Evolutionary conservation across 92 coral and sea anemone species (phyloP), one percentile per base, ranked within the genome.

Genomic region (Palythoa grandiflora): DNA sequence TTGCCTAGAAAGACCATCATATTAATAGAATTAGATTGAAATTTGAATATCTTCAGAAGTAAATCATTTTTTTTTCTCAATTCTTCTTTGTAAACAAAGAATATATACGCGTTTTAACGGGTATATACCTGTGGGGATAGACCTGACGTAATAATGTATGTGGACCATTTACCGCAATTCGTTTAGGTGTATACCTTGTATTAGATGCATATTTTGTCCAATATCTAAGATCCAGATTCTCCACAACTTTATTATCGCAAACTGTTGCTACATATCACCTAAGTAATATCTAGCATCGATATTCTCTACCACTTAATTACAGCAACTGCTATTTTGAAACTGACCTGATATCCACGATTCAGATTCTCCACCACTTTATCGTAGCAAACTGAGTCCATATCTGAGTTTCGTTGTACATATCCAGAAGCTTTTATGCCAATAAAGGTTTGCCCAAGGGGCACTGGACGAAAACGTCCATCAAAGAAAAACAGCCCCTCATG

Each of bases 321-420:
- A 12, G 6, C 6, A n/a, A 47, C 37, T 51, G 17, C 2, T 38
- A 17, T 40, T 55, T 37, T 8, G 28, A 36, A 13, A 38, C 71
- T 38, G n/a, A 96, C 99, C 98, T 97, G 99, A 83, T 97, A 92
- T 55, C 99, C 99, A 81, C 94, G 90, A 21, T 97, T 96, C 14
- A 97, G 96, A 84, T 97, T 92, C 36, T 93, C 95, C 73, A 88
- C 9, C 9, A 97, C 99, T 86, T 97, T 97, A 48, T 97, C 98
- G 57, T 92, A 97, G 71, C 99, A 97, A 28, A 97, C 92, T 53
- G 94, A 91, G 85, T 97, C 98, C 99, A 97, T 97, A 87, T 95
- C 98, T 28, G 93, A 96, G 14, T 92, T 79, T 65, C 93, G 96
- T 77, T 94, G 96, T 85, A 92, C 94, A 61, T 89, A 88, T 70